Base-by-base conservation (phyloP, 2,888 invertebrate genomes). In the Hartigia nigra region DNA sequence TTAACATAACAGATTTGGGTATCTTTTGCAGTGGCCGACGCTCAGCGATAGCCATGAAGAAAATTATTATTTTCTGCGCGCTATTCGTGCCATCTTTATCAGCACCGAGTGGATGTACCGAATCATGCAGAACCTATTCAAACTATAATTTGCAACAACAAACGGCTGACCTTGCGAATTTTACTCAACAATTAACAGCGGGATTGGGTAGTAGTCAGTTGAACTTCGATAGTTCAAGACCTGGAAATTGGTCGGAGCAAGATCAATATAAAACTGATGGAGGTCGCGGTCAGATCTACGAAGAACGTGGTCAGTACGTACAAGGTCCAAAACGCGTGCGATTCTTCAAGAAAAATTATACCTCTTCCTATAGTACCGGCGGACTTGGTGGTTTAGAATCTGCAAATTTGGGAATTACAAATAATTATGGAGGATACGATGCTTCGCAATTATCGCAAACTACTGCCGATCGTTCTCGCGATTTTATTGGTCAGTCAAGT, bases 171-270 rank as follows among this genome's bases (percentile, higher is more conserved):
- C 78, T 81, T 5, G 23, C 14, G 14, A 55, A 55, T 55, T 23
- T 55, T 9, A 70, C 78, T 31, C 80, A 78, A 35, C 69, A 35
- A 35, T 37, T 79, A 11, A 34, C 75, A 70, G 12, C n/a, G 3
- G 72, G 31, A 14, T 23, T 76, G 12, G 31, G 12, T 34, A 70
- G 78, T 69, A 74, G 39, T 37, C 76, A 82, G 14, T 78, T 84
- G 34, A 79, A 84, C 12, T 78, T 83, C 12, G 83, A 86, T 32
- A 82, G 83, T 37, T 72, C 82, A 0, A 85, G 82, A 70, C 88
- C 89, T n/a, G 90, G 88, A 31, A 90, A 84, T 34, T 90, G 90
- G 90, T 82, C 84, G 0, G 89, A 89, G 69, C 86, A 84, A 36
- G 89, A 90, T 77, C 84, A 87, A 12, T 89, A 86, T 76, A 81